phyloP scores from a whole-genome alignment of 1,140 invertebrate genomes.

The Neotoxoptera formosana region DNA sequence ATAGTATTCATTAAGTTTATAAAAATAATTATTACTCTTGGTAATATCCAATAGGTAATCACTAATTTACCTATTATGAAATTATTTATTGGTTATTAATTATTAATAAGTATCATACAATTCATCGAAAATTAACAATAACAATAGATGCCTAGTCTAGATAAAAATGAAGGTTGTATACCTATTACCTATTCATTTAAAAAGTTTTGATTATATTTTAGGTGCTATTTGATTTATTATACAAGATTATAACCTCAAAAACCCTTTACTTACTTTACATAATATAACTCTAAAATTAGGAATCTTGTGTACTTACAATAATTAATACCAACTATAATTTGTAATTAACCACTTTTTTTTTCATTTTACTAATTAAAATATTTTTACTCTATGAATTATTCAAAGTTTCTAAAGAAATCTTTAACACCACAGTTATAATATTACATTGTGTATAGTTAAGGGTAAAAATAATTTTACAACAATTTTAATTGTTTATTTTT shows the following conservation, averaged over 20 bases:
- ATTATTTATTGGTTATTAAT: background rate
- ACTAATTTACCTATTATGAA: background rate
- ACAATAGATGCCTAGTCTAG: background rate
- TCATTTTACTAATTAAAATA: slow-evolving; percentile 13
- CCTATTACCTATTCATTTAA: background rate
- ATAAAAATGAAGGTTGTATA: background rate
- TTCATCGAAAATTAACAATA: background rate
- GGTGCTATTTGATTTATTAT: background rate
- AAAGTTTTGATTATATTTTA: background rate
- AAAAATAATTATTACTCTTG: background rate
- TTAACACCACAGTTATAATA: slow-evolving; percentile 40
- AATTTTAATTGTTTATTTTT: slow-evolving; percentile 45
- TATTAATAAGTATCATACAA: background rate
- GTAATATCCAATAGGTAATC: background rate
- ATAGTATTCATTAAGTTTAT: slow-evolving; percentile 23
- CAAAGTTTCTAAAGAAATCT: slow-evolving; percentile 37
- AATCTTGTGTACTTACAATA: background rate
- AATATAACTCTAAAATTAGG: background rate
- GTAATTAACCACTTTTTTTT: background rate
- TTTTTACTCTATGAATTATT: slow-evolving; percentile 39
- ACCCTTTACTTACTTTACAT: background rate
- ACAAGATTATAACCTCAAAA: background rate
- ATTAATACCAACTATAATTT: background rate
- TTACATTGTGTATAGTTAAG: slow-evolving; percentile 50
- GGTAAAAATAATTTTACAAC: slow-evolving; percentile 46